Conservation (phyloP, 2,888 invertebrate species). For the Bimastos eiseni region DNA sequence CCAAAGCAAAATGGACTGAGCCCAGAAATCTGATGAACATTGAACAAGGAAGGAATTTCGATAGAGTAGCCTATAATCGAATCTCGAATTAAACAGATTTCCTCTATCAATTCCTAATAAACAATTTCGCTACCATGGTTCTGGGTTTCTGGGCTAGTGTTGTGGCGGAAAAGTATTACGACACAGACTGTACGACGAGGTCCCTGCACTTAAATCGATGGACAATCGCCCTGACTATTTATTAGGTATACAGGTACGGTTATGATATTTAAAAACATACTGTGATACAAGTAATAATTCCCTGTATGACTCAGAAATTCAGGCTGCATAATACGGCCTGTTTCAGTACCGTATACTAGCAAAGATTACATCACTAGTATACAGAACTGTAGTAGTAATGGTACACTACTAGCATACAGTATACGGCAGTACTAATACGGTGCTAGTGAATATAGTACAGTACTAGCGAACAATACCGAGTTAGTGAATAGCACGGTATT, state of each 20-base stretch:
- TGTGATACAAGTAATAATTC: not conserved
- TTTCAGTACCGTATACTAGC: not conserved
- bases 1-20: not conserved
- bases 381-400: not conserved
- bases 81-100: not conserved
- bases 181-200: not conserved
- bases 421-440: not conserved
- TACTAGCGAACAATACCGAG: not conserved
- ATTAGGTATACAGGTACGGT: not conserved
- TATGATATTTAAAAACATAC: not conserved
- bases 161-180: not conserved
- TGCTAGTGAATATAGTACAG: not conserved
- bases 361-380: not conserved
- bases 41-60: not conserved
- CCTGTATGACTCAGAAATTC: not conserved
- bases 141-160: no score
- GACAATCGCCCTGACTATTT: not conserved
- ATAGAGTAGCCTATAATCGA: not conserved
- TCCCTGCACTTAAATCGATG: not conserved
- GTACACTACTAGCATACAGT: constrained; percentile 13
- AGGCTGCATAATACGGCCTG: not conserved
- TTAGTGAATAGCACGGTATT: not conserved
- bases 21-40: not conserved
- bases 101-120: not conserved
- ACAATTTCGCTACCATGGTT: not conserved